These are phyloP conservation scores for Salticus scenicus DNA, from an alignment of 2,888 invertebrate genomes.

Conservation along the genomic window DNA sequence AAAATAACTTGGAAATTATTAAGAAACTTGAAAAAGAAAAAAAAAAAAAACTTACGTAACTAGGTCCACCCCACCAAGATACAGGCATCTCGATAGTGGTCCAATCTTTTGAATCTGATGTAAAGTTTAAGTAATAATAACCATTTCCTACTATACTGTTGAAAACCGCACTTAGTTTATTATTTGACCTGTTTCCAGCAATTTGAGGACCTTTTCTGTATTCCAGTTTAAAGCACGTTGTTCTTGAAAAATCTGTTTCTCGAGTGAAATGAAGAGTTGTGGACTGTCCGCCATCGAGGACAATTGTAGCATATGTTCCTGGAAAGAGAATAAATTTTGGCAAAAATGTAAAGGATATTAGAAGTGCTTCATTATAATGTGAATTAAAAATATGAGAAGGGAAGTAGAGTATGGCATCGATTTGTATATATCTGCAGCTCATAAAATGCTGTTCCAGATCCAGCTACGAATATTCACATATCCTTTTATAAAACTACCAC, in stretches of 20 bases:
- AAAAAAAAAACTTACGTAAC: slow-evolving; percentile 29
- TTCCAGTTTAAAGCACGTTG: slow-evolving; percentile 49
- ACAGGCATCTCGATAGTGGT: slow-evolving; percentile 52
- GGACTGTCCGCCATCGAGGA: slow-evolving; percentile 39
- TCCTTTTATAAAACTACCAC: too few species aligned
- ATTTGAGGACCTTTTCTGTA: slow-evolving; percentile 63
- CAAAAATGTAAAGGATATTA: not conserved
- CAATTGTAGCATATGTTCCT: slow-evolving; percentile 57
- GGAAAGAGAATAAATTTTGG: not conserved
- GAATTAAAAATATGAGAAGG: not conserved
- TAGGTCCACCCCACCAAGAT: slow-evolving; percentile 64
- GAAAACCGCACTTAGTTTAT: slow-evolving; percentile 48
- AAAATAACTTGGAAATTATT: too few species aligned
- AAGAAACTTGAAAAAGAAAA: too few species aligned
- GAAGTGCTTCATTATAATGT: not conserved
- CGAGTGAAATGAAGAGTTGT: slow-evolving; percentile 51
- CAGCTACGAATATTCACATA: too few species aligned
- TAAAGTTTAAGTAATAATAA: slow-evolving; percentile 59
- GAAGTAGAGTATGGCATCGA: too few species aligned
- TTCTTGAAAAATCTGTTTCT: slow-evolving; percentile 40
- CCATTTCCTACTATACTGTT: slow-evolving; percentile 44
- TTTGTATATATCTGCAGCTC: too few species aligned
- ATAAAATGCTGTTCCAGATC: too few species aligned
- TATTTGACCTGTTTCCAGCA: slow-evolving; percentile 51
- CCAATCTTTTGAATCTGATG: slow-evolving; percentile 59